Conservation (phyloP, 2,797 vertebrate species). For the Argya squamiceps region DNA sequence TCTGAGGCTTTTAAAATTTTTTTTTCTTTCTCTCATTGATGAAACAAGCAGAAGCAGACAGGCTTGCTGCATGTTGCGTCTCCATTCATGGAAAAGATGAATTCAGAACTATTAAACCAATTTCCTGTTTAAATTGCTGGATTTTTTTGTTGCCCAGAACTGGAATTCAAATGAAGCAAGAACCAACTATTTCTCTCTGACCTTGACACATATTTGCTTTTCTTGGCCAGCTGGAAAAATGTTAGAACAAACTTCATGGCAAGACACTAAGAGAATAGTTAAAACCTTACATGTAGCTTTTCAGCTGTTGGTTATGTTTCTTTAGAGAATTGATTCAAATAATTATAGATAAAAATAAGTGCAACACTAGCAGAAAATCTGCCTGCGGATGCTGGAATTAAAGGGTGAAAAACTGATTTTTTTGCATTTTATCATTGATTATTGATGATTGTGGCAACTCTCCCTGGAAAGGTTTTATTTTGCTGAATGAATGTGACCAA, state of each 20-base stretch:
- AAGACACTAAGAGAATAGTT: not conserved
- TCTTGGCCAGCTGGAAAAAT: slow-evolving; percentile 34
- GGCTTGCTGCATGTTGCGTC: not conserved
- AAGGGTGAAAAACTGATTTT: not conserved
- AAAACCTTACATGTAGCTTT: not conserved
- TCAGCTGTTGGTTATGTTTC: not conserved
- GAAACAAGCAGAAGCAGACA: not conserved
- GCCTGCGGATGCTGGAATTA: not conserved
- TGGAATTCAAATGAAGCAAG: slow-evolving; percentile 47
- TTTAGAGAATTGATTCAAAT: not conserved
- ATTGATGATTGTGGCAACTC: not conserved
- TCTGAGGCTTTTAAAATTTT: not conserved
- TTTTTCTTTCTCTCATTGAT: not conserved
- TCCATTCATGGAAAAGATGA: not conserved
- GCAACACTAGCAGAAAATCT: not conserved
- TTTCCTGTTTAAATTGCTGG: slow-evolving; percentile 21
- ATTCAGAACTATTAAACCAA: not conserved
- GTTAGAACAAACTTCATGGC: not conserved
- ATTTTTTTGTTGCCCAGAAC: not conserved
- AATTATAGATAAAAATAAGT: not conserved
- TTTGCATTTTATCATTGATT: not conserved
- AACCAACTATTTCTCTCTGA: not conserved
- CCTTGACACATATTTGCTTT: slow-evolving; percentile 36
- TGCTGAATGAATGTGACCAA: not conserved
- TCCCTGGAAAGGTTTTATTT: not conserved